Percentiles rank a stretch among this genome's conserved stretches.
These are phyloP conservation scores for Himalopsyche kuldschensis DNA, from an alignment of 2,888 invertebrate genomes.

Conservation along the genomic window DNA sequence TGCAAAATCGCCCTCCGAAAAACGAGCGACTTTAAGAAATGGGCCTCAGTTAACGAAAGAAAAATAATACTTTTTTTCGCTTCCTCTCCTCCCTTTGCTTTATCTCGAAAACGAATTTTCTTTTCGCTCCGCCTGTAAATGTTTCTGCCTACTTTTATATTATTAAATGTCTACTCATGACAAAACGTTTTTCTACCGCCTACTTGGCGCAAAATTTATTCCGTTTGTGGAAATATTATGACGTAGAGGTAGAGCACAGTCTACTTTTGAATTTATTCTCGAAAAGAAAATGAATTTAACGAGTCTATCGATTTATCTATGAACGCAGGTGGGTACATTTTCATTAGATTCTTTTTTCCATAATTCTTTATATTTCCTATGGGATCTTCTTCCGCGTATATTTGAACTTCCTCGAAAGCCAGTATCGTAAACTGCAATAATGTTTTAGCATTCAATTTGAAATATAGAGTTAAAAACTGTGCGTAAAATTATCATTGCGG, in stretches of 20 bases:
- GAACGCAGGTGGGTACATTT: not conserved
- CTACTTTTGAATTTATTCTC: not conserved
- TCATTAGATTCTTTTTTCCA: no score
- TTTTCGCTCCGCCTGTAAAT: conserved; percentile 34
- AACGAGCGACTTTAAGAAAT: conserved; percentile 30
- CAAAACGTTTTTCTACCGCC: conserved; percentile 19
- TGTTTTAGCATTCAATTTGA: no score
- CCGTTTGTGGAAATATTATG: conserved; percentile 31
- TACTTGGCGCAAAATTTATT: conserved; percentile 27
- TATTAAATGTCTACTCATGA: conserved; percentile 33
- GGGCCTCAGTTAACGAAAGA: conserved; percentile 31
- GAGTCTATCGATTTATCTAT: not conserved
- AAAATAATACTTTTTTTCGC: conserved; percentile 34
- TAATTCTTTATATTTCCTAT: no score
- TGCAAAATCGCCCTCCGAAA: conserved; percentile 35
- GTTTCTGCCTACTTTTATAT: conserved; percentile 34
- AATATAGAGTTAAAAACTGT: no score
- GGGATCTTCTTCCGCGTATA: no score
- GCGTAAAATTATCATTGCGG: no score
- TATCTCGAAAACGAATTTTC: conserved; percentile 25
- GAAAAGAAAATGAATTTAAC: not conserved
- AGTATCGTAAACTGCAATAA: no score
- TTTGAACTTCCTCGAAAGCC: no score
- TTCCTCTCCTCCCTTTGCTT: not conserved
- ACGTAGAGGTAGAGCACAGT: conserved; percentile 8